A percentile compares a stretch with the other conserved stretches of the same genome.
Evolutionary conservation across 2,888 invertebrate genomes (phyloP).

Genomic region (Achlya flavicornis): DNA sequence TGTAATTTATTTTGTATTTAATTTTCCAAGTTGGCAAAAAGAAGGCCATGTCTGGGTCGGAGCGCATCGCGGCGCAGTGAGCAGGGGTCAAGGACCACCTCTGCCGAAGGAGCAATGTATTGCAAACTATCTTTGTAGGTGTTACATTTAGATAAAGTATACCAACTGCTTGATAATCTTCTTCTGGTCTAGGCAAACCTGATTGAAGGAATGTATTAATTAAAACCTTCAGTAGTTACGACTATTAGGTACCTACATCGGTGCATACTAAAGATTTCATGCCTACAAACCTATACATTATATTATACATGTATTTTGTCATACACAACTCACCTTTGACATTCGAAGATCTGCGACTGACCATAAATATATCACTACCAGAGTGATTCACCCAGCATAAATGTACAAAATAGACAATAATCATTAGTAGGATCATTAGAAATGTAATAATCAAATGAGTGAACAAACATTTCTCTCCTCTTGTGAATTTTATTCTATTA

Average conservation of each 20-base stretch:
- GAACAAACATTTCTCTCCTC: constrained; percentile 70
- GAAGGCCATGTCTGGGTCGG: constrained; percentile 50
- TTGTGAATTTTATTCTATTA: constrained; percentile 52
- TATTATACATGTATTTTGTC: neutral
- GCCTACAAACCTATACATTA: no score
- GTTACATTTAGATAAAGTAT: constrained; percentile 40
- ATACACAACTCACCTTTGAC: constrained; percentile 26
- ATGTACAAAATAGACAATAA: constrained; percentile 54
- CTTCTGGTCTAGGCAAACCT: neutral
- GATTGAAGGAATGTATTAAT: neutral
- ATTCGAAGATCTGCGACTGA: constrained; percentile 28
- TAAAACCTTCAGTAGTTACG: neutral
- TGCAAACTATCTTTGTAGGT: constrained; percentile 41
- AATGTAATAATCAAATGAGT: constrained; percentile 56
- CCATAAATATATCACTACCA: constrained; percentile 35
- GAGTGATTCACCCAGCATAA: constrained; percentile 50
- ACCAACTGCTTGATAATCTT: constrained; percentile 36
- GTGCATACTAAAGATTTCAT: no score
- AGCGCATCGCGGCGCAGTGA: constrained; percentile 54
- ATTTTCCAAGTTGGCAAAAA: constrained; percentile 50
- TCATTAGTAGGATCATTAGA: constrained; percentile 41
- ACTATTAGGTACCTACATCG: no score
- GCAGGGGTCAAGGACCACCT: constrained; percentile 62
- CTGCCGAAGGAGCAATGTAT: constrained; percentile 44
- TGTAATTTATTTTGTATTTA: constrained; percentile 36